Base-by-base conservation (phyloP, 2,888 invertebrate species). In the Eretmocerus hayati region DNA sequence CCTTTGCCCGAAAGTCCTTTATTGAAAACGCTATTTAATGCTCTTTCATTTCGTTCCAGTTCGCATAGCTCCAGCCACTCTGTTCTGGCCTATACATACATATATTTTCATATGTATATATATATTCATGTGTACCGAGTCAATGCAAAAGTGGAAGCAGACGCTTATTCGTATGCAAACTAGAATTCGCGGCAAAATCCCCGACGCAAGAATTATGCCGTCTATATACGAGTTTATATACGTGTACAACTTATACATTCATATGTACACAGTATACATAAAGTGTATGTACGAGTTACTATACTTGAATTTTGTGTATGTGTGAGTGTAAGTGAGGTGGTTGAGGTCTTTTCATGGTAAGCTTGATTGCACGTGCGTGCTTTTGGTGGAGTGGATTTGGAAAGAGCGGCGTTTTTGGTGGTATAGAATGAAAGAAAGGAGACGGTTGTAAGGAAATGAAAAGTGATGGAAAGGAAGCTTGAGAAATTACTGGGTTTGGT, bases 111-210 rank as follows among this genome's bases (percentile, higher is more conserved):
- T n/a, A n/a, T n/a, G n/a, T n/a, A n/a, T n/a, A n/a, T n/a, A n/a
- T n/a, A n/a, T n/a, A n/a, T n/a, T n/a, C n/a, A n/a, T n/a, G n/a
- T n/a, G 30, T 22, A 41, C 21, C 11, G 31, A 38, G 39, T 43
- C 23, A 31, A 50, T 36, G 39, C 19, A 46, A n/a, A n/a, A n/a
- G n/a, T n/a, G n/a, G n/a, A n/a, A n/a, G 21, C 18, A 43, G 44
- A 22, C 40, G 42, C 48, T 48, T 50, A 57, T 59, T 57, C 53
- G 50, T 51, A 58, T 56, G 58, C 58, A 54, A 56, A 55, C 49
- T 52, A 52, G 49, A 55, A 38, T 22, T 39, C 30, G 20, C 15
- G 18, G 30, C 33, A 13, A 13, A 18, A 9, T n/a, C 20, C 9
- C 26, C 19, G 37, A 13, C 20, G 30, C 26, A 35, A 46, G 41